Conservation (phyloP, 2,113 vertebrate species). For the Loxodonta africana region DNA sequence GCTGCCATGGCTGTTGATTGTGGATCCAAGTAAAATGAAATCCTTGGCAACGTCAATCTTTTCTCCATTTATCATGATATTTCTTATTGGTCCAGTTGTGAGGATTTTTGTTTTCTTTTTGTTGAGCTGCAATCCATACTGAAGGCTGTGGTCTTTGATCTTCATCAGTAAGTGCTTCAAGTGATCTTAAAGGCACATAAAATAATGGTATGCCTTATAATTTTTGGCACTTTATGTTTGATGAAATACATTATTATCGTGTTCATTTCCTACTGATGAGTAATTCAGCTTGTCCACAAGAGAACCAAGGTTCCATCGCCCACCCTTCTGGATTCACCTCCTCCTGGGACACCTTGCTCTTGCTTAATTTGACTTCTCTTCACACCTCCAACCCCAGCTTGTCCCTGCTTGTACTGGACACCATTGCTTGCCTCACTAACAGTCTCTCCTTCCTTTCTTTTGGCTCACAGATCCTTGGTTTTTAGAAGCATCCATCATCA, state of each 20-base stretch:
- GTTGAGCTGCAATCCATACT: no score
- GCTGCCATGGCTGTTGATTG: no score
- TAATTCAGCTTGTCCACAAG: neutral
- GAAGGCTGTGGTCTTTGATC: no score
- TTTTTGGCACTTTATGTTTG: neutral
- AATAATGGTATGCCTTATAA: neutral
- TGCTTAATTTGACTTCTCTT: neutral
- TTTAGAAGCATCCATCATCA: neutral
- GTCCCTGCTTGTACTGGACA: neutral
- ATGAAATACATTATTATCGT: neutral
- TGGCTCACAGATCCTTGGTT: neutral
- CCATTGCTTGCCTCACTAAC: neutral
- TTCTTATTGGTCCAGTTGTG: no score
- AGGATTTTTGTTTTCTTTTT: no score
- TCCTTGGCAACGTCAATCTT: no score
- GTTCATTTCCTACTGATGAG: neutral
- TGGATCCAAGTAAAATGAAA: no score
- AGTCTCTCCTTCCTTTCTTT: neutral
- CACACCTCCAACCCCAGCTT: neutral
- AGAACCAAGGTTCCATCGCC: neutral
- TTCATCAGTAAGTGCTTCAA: no score
- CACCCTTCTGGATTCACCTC: neutral
- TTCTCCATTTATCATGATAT: no score
- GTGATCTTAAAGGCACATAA: neutral
- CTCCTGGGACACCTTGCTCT: neutral